These are phyloP conservation scores for Lithodes maja DNA, from an alignment of 2,888 invertebrate species.

Conservation along the genomic window DNA sequence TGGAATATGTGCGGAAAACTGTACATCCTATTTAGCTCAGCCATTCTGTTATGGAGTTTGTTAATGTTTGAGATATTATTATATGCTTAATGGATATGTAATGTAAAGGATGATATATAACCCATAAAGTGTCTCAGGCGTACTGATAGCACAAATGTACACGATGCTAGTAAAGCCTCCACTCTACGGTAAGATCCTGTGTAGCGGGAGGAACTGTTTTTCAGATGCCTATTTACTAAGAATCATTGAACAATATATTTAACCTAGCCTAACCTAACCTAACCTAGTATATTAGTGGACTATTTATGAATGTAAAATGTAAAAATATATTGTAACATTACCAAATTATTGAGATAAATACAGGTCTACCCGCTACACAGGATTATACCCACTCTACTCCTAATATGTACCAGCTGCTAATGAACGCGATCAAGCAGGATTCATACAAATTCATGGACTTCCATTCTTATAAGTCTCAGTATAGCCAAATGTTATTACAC, in stretches of 20 bases:
- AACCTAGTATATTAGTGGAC: too few relatives aligned
- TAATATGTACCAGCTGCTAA: conserved; percentile 24
- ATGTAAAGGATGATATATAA: neutral
- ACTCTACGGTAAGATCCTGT: too few relatives aligned
- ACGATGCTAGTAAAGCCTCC: neutral
- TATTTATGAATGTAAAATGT: too few relatives aligned
- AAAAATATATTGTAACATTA: too few relatives aligned
- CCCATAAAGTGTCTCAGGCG: conserved; percentile 3
- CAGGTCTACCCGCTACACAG: neutral
- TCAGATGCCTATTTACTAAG: too few relatives aligned
- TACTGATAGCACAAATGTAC: conserved; percentile 35
- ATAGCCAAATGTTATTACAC: conserved; percentile 33
- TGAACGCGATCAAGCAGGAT: conserved; percentile 41
- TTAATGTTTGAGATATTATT: neutral
- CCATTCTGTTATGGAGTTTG: neutral
- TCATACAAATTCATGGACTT: conserved; percentile 61
- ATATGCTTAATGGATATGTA: neutral
- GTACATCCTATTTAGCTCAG: too few relatives aligned
- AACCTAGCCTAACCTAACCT: too few relatives aligned
- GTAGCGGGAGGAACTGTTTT: too few relatives aligned
- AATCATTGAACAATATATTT: too few relatives aligned
- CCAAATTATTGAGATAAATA: too few relatives aligned
- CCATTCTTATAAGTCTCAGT: conserved; percentile 55
- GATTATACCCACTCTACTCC: conserved; percentile 15
- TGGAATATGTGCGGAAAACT: too few relatives aligned